Conservation (phyloP, 2,113 vertebrate genomes). For the Phycodurus eques region DNA sequence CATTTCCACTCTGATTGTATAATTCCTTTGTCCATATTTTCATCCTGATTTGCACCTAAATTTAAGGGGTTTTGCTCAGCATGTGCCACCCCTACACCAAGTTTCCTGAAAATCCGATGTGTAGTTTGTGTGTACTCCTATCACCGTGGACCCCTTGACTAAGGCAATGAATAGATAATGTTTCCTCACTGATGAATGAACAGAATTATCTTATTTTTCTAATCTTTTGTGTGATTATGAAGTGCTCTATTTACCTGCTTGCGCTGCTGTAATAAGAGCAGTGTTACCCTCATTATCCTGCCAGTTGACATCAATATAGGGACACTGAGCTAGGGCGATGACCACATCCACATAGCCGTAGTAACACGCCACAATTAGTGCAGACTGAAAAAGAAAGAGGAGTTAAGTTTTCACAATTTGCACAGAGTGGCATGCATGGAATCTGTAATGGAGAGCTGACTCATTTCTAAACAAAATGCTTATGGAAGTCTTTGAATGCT, state of each 20-base stretch:
- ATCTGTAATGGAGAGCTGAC: background rate
- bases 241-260: constrained; percentile 84
- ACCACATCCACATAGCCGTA: constrained; percentile 90
- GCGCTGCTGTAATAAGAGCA: constrained; percentile 88
- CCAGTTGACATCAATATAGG: constrained; percentile 92
- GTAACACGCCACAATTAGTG: constrained; percentile 91
- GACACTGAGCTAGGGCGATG: constrained; percentile 88
- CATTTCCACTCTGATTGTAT: too few relatives aligned
- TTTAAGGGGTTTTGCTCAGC: too few relatives aligned
- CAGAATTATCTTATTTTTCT: too few relatives aligned
- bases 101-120: too few relatives aligned
- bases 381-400: constrained; percentile 75
- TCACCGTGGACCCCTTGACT: too few relatives aligned
- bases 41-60: too few relatives aligned
- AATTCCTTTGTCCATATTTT: too few relatives aligned
- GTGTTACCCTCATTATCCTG: constrained; percentile 99
- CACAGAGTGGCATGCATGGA: background rate
- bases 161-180: too few relatives aligned
- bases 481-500: background rate
- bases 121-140: too few relatives aligned
- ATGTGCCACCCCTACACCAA: too few relatives aligned
- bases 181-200: too few relatives aligned
- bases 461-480: background rate
- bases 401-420: background rate
- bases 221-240: background rate